These are phyloP conservation scores for Motacilla alba DNA, from an alignment of 2,113 vertebrate species.

Conservation along the genomic window DNA sequence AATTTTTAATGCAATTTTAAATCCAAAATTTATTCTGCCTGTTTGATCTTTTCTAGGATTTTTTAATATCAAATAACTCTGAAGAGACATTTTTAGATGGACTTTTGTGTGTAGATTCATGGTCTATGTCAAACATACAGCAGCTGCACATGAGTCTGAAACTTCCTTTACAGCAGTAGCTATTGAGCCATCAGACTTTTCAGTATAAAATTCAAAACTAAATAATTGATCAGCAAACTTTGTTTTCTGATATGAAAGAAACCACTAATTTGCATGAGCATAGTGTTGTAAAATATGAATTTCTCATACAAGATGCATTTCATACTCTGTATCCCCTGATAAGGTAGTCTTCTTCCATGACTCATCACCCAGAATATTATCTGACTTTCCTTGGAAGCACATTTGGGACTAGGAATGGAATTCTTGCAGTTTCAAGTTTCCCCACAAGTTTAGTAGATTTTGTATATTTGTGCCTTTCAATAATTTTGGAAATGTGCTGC, in stretches of 20 bases:
- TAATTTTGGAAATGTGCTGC: not conserved
- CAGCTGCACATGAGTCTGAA: not conserved
- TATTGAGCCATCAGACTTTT: not conserved
- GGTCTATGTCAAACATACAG: not conserved
- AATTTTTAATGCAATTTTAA: slow-evolving; percentile 9
- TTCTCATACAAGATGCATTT: not conserved
- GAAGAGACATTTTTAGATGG: not conserved
- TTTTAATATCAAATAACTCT: slow-evolving; percentile 11
- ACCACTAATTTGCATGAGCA: not conserved
- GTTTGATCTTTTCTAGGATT: not conserved
- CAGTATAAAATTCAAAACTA: not conserved
- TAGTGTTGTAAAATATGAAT: not conserved
- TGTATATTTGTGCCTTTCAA: not conserved
- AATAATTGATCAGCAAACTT: not conserved
- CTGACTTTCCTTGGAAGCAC: not conserved
- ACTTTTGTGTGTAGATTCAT: not conserved
- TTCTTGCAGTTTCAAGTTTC: not conserved
- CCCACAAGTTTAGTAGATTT: not conserved
- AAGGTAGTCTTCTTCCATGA: not conserved
- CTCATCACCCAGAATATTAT: not conserved
- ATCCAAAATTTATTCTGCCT: slow-evolving; percentile 34
- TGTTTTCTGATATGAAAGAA: not conserved
- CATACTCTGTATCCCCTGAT: not conserved
- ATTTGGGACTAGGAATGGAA: not conserved
- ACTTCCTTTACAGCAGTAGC: not conserved